phyloP scores from a whole-genome alignment of 2,888 invertebrate genomes.

The Uloborus plumipes region DNA sequence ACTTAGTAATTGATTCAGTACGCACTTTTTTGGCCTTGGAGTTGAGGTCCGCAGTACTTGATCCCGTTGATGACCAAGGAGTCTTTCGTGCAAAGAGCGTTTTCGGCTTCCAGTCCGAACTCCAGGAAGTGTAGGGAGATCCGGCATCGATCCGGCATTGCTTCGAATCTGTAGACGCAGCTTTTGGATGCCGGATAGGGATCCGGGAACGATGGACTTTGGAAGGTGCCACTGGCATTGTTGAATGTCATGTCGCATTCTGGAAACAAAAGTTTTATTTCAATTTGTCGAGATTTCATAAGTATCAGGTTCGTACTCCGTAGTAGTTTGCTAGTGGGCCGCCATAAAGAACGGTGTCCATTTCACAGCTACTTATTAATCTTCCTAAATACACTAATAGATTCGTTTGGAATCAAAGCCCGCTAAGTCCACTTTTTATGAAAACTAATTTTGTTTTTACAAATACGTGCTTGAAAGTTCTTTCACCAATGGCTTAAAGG shows the following conservation, averaged over 20 bases:
- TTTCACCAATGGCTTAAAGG: no score
- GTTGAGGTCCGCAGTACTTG: constrained; percentile 68
- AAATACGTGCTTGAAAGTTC: no score
- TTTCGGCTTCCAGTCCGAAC: constrained; percentile 65
- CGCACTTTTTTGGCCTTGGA: constrained; percentile 67
- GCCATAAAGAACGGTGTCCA: no score
- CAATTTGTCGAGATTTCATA: no score
- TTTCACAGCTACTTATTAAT: no score
- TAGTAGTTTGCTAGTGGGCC: no score
- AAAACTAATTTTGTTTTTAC: no score
- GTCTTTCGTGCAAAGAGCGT: constrained; percentile 65
- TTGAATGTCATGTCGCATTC: constrained; percentile 67
- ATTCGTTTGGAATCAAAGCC: no score
- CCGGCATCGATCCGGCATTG: constrained; percentile 66
- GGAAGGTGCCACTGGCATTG: constrained; percentile 66
- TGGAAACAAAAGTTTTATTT: not conserved
- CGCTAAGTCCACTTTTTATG: no score
- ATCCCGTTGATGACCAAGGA: constrained; percentile 67
- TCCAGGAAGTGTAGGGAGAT: constrained; percentile 67
- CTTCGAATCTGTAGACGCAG: constrained; percentile 66
- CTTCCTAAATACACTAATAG: no score
- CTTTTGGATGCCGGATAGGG: constrained; percentile 66
- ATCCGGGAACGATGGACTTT: constrained; percentile 66
- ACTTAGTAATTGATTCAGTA: not conserved
- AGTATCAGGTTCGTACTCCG: no score